Conservation (phyloP, 2,797 vertebrate genomes). For the Lutjanus campechanus region DNA sequence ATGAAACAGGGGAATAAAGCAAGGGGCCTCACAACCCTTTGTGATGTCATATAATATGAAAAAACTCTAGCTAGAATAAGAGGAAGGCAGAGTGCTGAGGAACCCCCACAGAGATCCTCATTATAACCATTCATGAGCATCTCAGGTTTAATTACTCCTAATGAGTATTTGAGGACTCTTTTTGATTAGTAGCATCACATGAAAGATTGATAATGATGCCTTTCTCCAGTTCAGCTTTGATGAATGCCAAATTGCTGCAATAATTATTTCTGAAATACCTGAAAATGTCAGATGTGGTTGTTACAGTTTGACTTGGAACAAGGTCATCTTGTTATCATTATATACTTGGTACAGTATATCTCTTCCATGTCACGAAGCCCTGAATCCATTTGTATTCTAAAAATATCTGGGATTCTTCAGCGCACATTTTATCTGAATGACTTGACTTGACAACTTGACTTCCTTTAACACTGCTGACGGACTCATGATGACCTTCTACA, state of each 20-base stretch:
- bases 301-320: background rate
- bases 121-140: background rate
- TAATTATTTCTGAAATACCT: too few relatives aligned
- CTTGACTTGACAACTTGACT: too few relatives aligned
- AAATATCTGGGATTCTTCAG: too few relatives aligned
- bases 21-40: background rate
- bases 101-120: background rate
- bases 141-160: slow-evolving; percentile 31
- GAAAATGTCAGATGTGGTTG: too few relatives aligned
- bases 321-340: background rate
- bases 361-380: background rate
- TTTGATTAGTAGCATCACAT: slow-evolving; percentile 10
- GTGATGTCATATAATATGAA: background rate
- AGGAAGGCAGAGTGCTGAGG: background rate
- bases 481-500: background rate
- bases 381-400: background rate
- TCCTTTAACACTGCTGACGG: background rate
- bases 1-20: background rate
- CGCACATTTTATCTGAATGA: too few relatives aligned
- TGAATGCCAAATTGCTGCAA: background rate
- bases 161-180: background rate
- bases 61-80: background rate
- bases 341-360: too few relatives aligned
- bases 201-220: background rate
- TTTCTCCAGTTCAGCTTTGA: background rate